Evolutionary conservation across 2,888 invertebrate genomes (phyloP), one percentile per base, ranked within the genome.

Genomic region (Cerceris rybyensis): DNA sequence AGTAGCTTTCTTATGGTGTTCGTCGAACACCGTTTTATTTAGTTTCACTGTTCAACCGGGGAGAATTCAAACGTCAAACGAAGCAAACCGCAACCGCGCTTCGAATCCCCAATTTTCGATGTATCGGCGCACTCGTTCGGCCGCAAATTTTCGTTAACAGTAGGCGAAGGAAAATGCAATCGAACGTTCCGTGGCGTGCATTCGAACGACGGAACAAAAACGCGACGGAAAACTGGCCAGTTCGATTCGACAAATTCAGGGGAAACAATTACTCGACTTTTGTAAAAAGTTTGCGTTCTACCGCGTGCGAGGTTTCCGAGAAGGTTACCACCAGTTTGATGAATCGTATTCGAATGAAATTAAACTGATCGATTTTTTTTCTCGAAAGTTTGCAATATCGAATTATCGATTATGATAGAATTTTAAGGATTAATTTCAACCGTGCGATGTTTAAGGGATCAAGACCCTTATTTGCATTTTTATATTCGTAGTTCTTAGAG

Each of bases 141-240:
- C 79, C 79, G n/a, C 79, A 73, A 78, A 79, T 78, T 79, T 79
- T 79, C 65, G 78, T 78, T 78, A 61, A 66, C 66, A 61, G 61
- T 39, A 59, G 70, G 50, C 73, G 69, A 65, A 28, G 59, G 73
- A 58, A 50, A 70, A 73, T 73, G 63, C 50, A 58, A 61, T 17
- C 50, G 68, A 49, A 41, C 13, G 9, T 28, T 6, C 49, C 68
- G 73, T 65, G 79, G 78, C 78, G 78, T 67, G 63, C 75, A 75
- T 81, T 75, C 78, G 73, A 81, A 76, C 70, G 74, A 65, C 17
- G 57, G 49, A 13, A 59, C 43, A 74, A 57, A 71, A 69, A 67
- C 71, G 64, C 57, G 57, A 64, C 46, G 77, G 68, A 75, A 80
- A 67, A 55, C 16, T 68, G 17, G 54, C 43, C 43, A 55, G 59